Base-by-base conservation (phyloP, 2,888 invertebrate species). In the Rhodophaea formosa region DNA sequence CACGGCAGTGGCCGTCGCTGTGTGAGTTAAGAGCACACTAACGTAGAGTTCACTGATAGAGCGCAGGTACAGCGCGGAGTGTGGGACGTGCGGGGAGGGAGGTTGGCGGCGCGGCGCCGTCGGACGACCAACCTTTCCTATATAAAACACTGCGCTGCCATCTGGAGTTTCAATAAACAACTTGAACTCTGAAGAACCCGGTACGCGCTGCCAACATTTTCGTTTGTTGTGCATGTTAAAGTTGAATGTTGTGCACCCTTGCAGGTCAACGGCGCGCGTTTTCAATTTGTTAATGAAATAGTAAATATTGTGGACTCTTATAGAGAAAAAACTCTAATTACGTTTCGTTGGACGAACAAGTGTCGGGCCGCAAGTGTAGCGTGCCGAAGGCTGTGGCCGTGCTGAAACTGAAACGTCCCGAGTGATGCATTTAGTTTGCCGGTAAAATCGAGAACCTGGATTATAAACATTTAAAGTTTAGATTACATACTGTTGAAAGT, bases 121-220 rank as follows among this genome's bases (percentile, higher is more conserved):
- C 72, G 72, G 71, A 75, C 55, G 71, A 74, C 73, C 81, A 79
- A 78, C 84, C 77, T 79, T 56, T 82, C 73, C 81, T 85, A 79
- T 86, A 91, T 91, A 91, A 85, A 90, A 88, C 80, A 86, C 84
- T 79, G 82, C 86, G 82, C 88, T 84, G 91, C 89, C 91, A 88
- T 91, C 91, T 91, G 85, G 87, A 85, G 90, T 88, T 89, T 88
- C 85, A 89, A 90, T 90, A 86, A 86, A 85, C 85, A 91, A 91
- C 90, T 88, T 83, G 88, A 82, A 77, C 80, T 82, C 84, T 82
- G 83, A 84, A 80, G 75, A 81, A 84, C 77, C 79, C 82, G 78
- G 82, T 83, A 75, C 87, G 85, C 81, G 88, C 79, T 86, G 76
- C 82, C 81, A 88, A 87, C 84, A 83, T 82, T 80, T 76, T 69